Base-by-base conservation (phyloP, 1,140 invertebrate genomes). In the Meteorus sp. region DNA sequence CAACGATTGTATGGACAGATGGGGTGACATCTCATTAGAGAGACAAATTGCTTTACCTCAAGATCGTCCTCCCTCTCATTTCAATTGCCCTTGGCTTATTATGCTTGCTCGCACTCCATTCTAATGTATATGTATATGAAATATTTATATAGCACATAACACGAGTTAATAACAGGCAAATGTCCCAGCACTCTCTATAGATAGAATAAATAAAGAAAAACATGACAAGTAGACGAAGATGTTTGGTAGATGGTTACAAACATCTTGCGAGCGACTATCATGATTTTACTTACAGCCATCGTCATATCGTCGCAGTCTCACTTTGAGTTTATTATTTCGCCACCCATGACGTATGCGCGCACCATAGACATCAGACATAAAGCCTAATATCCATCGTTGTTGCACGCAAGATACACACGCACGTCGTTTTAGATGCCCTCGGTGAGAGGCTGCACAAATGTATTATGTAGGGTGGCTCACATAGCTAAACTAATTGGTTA, bases 401-500 rank as follows among this genome's bases (percentile, higher is more conserved):
- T 59, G 56, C 54, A 52, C 33, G 54, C n/a, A n/a, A n/a, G n/a
- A n/a, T n/a, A n/a, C n/a, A n/a, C n/a, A n/a, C n/a, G n/a, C n/a
- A n/a, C n/a, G n/a, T n/a, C n/a, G n/a, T n/a, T n/a, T n/a, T 63
- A 53, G 57, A 56, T 63, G 59, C 37, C 47, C 48, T 59, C 56
- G 52, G n/a, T n/a, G n/a, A n/a, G n/a, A n/a, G n/a, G n/a, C n/a
- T 43, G 52, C 52, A 54, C 69, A 78, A 75, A 79, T 77, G 73
- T 77, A 78, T 76, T 68, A 72, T n/a, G n/a, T n/a, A n/a, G n/a
- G n/a, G 71, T 47, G 72, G 73, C 74, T 79, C 75, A 71, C 77
- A 78, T 80, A 78, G 73, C 78, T 75, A 75, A 78, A 79, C 77
- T 79, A 79, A 80, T 80, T 80, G 77, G 78, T 79, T 80, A 80